These are phyloP conservation scores for Mercenaria mercenaria DNA, from an alignment of 1,140 invertebrate species.

Conservation along the genomic window DNA sequence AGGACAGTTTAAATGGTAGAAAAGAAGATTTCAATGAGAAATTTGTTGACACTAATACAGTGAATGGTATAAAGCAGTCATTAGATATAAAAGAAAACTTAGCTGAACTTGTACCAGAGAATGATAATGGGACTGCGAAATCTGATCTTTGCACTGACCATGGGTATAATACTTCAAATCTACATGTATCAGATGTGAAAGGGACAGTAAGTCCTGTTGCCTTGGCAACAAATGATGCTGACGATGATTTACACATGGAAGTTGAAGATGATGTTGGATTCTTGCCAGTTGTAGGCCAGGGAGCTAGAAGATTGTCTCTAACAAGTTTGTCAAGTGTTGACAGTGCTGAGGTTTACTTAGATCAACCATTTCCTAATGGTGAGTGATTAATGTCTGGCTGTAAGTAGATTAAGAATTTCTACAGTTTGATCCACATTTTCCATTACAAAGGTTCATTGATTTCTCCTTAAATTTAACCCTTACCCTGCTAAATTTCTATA, in stretches of 20 bases:
- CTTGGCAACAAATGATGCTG: constrained; percentile 5
- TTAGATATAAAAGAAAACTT: no score
- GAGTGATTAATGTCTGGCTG: no score
- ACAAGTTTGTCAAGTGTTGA: constrained; percentile 61
- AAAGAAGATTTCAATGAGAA: background rate
- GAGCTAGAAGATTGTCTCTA: constrained; percentile 27
- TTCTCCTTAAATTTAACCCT: no score
- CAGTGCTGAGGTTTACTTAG: constrained; percentile 45
- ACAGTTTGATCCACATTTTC: background rate
- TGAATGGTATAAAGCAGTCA: no score
- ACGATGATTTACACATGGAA: background rate
- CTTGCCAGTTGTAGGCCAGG: background rate
- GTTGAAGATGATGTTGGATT: constrained; percentile 23
- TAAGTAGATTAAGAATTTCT: no score
- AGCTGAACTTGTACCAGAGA: background rate
- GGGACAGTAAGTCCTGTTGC: background rate
- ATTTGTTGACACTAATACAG: no score
- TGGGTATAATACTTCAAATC: background rate
- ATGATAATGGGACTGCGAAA: no score
- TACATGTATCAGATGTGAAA: background rate
- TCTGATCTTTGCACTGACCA: no score
- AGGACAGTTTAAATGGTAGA: no score
- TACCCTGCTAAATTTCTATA: no score
- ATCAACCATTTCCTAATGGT: constrained; percentile 34
- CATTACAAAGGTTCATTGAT: no score